A percentile compares a stretch with the other conserved stretches of the same genome.
phyloP scores from a whole-genome alignment of 2,113 vertebrate species.

The rat (Rattus norvegicus) region GRCr8 NC_086020.1:79112501-79113000 shows the following conservation, averaged over 20 bases:
- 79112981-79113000: not conserved
- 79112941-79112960: slow-evolving; percentile 47
- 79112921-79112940: slow-evolving; percentile 12
- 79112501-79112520: not conserved
- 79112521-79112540: not conserved
- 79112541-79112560: not conserved
- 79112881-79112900: slow-evolving; percentile 58
- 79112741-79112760: not conserved
- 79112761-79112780: slow-evolving; percentile 14
- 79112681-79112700: slow-evolving; percentile 46
- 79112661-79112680: slow-evolving; percentile 19
- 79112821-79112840: slow-evolving; percentile 35
- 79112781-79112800: slow-evolving; percentile 21
- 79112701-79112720: slow-evolving; percentile 65
- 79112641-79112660: slow-evolving; percentile 28
- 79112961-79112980: slow-evolving; percentile 62
- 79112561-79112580: not conserved
- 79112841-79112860: not conserved
- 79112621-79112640: not conserved
- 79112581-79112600: slow-evolving; percentile 47
- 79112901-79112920: not conserved
- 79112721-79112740: slow-evolving; percentile 42
- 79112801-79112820: slow-evolving; percentile 59
- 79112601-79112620: not conserved
- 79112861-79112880: not conserved